Percentiles rank a stretch among this genome's conserved stretches.
Evolutionary conservation across 2,888 invertebrate genomes (phyloP).

Genomic region (Liodrosophila aerea): DNA sequence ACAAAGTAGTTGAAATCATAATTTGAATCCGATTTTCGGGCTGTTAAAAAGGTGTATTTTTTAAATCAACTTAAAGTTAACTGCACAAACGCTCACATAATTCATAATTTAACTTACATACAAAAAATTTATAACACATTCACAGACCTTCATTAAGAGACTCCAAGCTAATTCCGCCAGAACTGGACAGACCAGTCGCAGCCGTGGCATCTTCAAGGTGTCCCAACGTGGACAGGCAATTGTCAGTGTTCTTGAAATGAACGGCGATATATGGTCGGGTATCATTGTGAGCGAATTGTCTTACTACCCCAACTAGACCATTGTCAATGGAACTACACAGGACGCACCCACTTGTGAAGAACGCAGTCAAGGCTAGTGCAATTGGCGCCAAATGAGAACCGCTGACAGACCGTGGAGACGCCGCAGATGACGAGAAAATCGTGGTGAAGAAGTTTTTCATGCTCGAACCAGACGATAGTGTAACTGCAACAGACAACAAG

Average conservation of each 20-base stretch:
- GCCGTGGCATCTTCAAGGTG: conserved; percentile 48
- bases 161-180: conserved; percentile 54
- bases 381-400: conserved; percentile 46
- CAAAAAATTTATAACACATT: conserved; percentile 42
- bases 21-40: too few species aligned
- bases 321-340: conserved; percentile 28
- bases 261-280: conserved; percentile 20
- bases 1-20: neutral
- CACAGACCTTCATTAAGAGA: conserved; percentile 11
- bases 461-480: conserved; percentile 80
- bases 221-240: conserved; percentile 39
- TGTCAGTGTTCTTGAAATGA: conserved; percentile 25
- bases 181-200: conserved; percentile 46
- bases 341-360: conserved; percentile 28
- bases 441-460: conserved; percentile 78
- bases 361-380: conserved; percentile 36
- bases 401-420: conserved; percentile 30
- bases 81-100: conserved; percentile 20
- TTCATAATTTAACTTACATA: conserved; percentile 27
- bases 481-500: conserved; percentile 66
- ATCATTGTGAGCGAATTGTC: conserved; percentile 21
- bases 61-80: neutral
- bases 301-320: conserved; percentile 19
- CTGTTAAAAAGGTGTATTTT: too few species aligned
- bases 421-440: conserved; percentile 75